Base-by-base conservation (phyloP, 2,797 vertebrate genomes). In the Melanogrammus aeglefinus region DNA sequence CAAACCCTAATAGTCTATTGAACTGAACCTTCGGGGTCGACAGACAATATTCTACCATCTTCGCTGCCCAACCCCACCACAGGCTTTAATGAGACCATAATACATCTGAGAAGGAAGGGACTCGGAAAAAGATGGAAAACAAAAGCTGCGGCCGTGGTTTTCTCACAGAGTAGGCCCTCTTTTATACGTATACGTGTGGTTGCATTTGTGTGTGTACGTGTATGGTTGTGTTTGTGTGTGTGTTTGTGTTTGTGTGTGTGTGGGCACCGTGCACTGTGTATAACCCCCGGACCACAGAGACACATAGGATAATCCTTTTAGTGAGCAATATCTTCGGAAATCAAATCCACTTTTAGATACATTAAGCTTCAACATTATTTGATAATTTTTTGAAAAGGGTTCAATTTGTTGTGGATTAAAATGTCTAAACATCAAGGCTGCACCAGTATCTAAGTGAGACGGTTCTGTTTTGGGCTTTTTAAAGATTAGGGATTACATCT, bases 1-100 rank as follows among this genome's bases (percentile, higher is more conserved):
- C 24, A 63, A 63, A 29, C 72, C 84, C 13, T 87, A 83, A 87
- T 87, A 70, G 81, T 78, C 78, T 87, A 86, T 86, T 85, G 88
- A 89, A 72, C 79, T 74, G 66, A 82, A 83, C 83, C 83, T 38
- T 51, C 1, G 74, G 75, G 81, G 79, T 83, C 63, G 83, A 81
- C 76, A 74, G 57, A 73, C 74, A 47, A 47, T 47, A 47, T 47
- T 47, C 38, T 38, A 38, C 38, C 38, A 38, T 38, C 38, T 38
- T 8, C 6, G 14, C 1, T 47, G 13, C 41, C 41, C 41, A 16
- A 47, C 41, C 41, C 41, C 41, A 14, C 2, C 12, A 12, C 14
- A 31, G 3, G 10, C 41, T 16, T 47, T 47, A 47, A 47, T 16
- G 41, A 47, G 41, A 47, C 41, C 41, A 47, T 14, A 47, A 47